These are phyloP conservation scores for Amazona vittata DNA, from an alignment of 2,113 vertebrate species.

Conservation along the genomic window DNA sequence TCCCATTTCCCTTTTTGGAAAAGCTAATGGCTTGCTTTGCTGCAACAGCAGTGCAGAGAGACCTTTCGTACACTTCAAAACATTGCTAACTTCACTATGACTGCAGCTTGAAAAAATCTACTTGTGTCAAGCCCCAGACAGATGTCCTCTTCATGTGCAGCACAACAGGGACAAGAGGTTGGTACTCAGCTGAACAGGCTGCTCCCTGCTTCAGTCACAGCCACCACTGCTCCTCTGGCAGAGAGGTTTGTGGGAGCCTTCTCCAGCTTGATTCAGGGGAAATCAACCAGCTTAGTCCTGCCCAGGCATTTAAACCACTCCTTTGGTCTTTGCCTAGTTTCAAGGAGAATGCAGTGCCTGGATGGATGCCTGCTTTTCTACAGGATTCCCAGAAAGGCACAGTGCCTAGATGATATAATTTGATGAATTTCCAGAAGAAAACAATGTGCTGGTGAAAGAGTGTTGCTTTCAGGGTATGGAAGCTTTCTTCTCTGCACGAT, in stretches of 20 bases:
- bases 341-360: not conserved
- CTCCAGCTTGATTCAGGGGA: not conserved
- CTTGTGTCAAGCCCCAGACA: not conserved
- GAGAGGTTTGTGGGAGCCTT: not conserved
- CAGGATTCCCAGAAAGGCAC: not conserved
- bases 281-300: not conserved
- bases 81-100: not conserved
- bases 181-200: not conserved
- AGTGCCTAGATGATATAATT: not conserved
- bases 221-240: not conserved
- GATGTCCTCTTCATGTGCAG: not conserved
- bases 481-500: not conserved
- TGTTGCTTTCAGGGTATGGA: not conserved
- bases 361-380: not conserved
- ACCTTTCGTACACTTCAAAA: not conserved
- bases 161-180: not conserved
- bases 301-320: not conserved
- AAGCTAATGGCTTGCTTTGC: not conserved
- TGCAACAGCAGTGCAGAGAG: not conserved
- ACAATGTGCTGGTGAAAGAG: not conserved
- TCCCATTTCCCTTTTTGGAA: not conserved
- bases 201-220: not conserved
- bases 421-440: constrained; percentile 20
- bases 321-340: not conserved
- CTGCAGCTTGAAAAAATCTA: not conserved